These are phyloP conservation scores for Ophonus ardosiacus DNA, from an alignment of 2,888 invertebrate genomes.

Conservation along the genomic window DNA sequence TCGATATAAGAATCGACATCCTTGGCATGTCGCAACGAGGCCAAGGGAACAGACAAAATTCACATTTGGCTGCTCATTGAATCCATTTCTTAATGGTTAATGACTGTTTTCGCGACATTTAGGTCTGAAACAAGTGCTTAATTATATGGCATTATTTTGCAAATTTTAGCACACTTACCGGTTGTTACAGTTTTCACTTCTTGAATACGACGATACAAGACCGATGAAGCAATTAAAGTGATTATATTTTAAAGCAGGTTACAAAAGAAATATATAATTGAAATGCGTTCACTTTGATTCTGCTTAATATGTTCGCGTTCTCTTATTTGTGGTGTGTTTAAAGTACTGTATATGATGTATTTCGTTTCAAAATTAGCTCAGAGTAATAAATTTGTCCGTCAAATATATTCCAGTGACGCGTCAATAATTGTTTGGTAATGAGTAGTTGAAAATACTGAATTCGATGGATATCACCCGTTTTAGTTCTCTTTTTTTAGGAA, in stretches of 20 bases:
- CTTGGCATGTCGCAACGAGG: background rate
- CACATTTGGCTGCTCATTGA: conserved; percentile 8
- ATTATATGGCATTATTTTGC: conserved; percentile 8
- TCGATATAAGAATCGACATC: background rate
- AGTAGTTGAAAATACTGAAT: too few species aligned
- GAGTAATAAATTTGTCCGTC: too few species aligned
- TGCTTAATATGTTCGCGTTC: background rate
- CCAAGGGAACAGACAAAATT: conserved; percentile 18
- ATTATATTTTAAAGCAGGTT: background rate
- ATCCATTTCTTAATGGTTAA: conserved; percentile 13
- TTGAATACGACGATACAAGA: background rate
- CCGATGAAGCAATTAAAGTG: background rate
- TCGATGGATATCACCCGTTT: too few species aligned
- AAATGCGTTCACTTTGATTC: background rate
- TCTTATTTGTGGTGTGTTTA: too few species aligned
- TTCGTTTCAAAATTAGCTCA: too few species aligned
- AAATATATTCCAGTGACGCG: too few species aligned
- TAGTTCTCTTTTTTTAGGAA: too few species aligned
- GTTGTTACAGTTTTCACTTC: conserved; percentile 11
- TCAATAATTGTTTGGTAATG: too few species aligned
- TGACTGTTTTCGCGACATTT: background rate
- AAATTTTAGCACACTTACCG: conserved; percentile 12
- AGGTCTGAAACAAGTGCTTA: background rate
- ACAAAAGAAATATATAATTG: background rate
- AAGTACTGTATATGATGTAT: too few species aligned